phyloP scores from a whole-genome alignment of 2,113 vertebrate genomes.

The Silurus asotus region DNA sequence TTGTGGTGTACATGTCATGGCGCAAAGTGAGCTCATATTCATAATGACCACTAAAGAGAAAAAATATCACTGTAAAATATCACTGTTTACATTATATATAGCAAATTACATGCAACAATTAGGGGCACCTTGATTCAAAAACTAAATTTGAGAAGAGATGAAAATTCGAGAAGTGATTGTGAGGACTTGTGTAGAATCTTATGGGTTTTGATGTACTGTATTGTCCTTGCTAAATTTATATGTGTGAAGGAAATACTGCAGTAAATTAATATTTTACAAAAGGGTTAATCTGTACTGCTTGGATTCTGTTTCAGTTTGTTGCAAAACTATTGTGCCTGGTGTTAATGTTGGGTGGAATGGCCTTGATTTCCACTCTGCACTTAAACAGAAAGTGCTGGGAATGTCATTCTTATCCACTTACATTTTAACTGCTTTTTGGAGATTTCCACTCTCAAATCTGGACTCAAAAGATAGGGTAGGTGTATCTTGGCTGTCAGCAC shows the following conservation, averaged over 20 bases:
- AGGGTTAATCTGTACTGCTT: not conserved
- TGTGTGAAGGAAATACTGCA: not conserved
- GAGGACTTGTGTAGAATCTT: not conserved
- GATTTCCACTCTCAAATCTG: conserved; percentile 92
- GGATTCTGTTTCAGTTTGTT: not conserved
- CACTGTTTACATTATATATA: not conserved
- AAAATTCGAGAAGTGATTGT: not conserved
- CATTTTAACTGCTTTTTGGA: conserved; percentile 86
- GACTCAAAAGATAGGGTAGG: conserved; percentile 84
- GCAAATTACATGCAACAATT: not conserved
- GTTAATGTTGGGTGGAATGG: not conserved
- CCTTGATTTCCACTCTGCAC: not conserved
- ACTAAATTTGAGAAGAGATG: not conserved
- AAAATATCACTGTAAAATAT: conserved; percentile 13
- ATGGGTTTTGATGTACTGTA: not conserved
- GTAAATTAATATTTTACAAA: not conserved
- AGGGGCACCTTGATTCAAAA: not conserved
- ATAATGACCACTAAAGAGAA: conserved; percentile 73
- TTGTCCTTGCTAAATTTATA: not conserved
- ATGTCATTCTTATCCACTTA: conserved; percentile 64
- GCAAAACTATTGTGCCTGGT: not conserved
- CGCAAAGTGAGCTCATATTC: conserved; percentile 85
- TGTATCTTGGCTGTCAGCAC: conserved; percentile 62
- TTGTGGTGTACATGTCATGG: conserved; percentile 86
- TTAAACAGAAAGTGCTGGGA: not conserved